Conservation (phyloP, 2,797 vertebrate genomes). For the Rhynchotus rufescens region DNA sequence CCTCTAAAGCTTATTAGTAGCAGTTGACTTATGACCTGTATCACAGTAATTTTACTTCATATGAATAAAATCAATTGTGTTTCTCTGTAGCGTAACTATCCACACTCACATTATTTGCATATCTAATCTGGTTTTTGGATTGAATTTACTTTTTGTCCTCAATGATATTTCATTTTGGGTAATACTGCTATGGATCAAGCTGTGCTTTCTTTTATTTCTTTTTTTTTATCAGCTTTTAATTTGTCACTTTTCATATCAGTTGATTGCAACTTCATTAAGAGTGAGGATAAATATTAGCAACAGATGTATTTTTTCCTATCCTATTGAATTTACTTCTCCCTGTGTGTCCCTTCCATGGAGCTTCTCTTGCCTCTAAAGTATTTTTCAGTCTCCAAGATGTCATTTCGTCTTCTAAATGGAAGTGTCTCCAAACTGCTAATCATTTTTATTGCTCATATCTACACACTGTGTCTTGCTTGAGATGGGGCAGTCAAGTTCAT, state of each 20-base stretch:
- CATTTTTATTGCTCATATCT: constrained; percentile 23
- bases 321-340: not conserved
- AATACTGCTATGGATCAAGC: not conserved
- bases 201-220: not conserved
- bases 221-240: constrained; percentile 36
- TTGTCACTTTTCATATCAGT: constrained; percentile 19
- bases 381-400: not conserved
- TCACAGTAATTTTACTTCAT: constrained; percentile 55
- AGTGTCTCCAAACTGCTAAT: not conserved
- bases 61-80: constrained; percentile 62
- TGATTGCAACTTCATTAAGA: constrained; percentile 38
- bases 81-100: constrained; percentile 38
- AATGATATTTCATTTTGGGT: constrained; percentile 31
- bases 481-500: not conserved
- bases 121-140: constrained; percentile 54
- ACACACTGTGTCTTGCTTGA: not conserved
- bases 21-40: constrained; percentile 55
- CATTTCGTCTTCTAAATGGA: not conserved
- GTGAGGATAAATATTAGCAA: constrained; percentile 18
- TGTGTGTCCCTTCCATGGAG: not conserved
- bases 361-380: not conserved
- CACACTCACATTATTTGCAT: constrained; percentile 46
- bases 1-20: constrained; percentile 54
- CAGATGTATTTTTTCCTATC: not conserved
- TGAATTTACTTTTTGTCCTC: constrained; percentile 28